phyloP scores from a whole-genome alignment of 2,113 vertebrate species.

The Atrichornis clamosus region DNA sequence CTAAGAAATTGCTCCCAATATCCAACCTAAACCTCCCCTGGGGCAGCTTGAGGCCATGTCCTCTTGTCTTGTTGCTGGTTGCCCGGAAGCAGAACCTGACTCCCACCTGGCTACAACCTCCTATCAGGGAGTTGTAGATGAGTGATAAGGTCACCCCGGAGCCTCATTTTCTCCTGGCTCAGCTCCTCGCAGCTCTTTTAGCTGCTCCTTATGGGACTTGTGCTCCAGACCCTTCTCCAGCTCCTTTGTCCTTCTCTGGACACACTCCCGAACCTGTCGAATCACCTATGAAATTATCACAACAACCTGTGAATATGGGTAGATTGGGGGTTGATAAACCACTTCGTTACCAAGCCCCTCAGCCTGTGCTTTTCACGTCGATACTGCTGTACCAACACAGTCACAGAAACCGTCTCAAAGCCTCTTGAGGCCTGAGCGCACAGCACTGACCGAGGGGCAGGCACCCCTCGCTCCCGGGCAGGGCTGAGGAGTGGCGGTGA shows the following conservation, averaged over 20 bases:
- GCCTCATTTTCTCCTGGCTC: neutral
- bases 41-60: neutral
- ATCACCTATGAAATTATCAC: neutral
- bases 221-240: neutral
- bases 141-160: neutral
- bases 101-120: accelerated
- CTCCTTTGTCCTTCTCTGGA: neutral
- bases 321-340: neutral
- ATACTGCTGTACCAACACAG: accelerated
- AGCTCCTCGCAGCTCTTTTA: neutral
- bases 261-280: no score
- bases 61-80: neutral
- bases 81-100: accelerated
- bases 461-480: accelerated
- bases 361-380: neutral
- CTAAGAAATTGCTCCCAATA: neutral
- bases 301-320: no score
- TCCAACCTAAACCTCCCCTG: neutral
- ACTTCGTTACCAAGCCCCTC: neutral
- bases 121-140: neutral
- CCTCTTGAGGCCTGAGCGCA: accelerated
- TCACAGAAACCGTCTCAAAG: accelerated
- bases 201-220: neutral
- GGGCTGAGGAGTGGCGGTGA: neutral
- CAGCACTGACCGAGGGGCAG: accelerated